A percentile compares a stretch with the other conserved stretches of the same genome.
Conservation (phyloP, 2,888 invertebrate species). For the Xanthostigma xanthostigma region DNA sequence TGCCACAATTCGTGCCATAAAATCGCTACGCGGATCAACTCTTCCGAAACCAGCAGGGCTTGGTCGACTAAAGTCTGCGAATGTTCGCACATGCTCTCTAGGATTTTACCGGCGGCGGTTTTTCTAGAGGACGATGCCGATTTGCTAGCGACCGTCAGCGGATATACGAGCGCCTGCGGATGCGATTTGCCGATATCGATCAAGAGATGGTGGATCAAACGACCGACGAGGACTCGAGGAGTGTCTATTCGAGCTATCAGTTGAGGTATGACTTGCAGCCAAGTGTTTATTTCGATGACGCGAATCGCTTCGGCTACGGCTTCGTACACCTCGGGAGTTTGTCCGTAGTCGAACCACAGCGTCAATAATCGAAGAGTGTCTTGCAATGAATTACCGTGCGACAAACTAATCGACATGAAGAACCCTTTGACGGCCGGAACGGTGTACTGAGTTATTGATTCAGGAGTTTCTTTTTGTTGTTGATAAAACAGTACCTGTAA, state of each 20-base stretch:
- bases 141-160: slow-evolving; percentile 93
- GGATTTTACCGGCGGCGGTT: slow-evolving; percentile 84
- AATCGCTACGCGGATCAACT: slow-evolving; percentile 93
- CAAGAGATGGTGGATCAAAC: slow-evolving; percentile 81
- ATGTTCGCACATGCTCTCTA: slow-evolving; percentile 92
- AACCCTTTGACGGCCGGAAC: slow-evolving; percentile 93
- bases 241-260: slow-evolving; percentile 96
- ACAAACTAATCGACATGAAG: slow-evolving; percentile 80
- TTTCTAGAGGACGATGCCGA: slow-evolving; percentile 73
- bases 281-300: slow-evolving; percentile 91
- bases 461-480: slow-evolving; percentile 23
- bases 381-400: slow-evolving; percentile 85
- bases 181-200: slow-evolving; percentile 96
- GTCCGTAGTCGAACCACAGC: slow-evolving; percentile 96
- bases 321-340: slow-evolving; percentile 84
- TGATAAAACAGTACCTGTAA: slow-evolving; percentile 22
- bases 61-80: slow-evolving; percentile 85
- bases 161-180: slow-evolving; percentile 95
- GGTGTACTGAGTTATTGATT: slow-evolving; percentile 52
- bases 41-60: slow-evolving; percentile 92
- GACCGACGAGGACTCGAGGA: slow-evolving; percentile 71
- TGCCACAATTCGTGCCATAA: slow-evolving; percentile 99
- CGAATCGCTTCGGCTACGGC: slow-evolving; percentile 85
- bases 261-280: slow-evolving; percentile 99
- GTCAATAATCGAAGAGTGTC: slow-evolving; percentile 91